Conservation (phyloP, 2,797 vertebrate species). For the Megaceryle alcyon region DNA sequence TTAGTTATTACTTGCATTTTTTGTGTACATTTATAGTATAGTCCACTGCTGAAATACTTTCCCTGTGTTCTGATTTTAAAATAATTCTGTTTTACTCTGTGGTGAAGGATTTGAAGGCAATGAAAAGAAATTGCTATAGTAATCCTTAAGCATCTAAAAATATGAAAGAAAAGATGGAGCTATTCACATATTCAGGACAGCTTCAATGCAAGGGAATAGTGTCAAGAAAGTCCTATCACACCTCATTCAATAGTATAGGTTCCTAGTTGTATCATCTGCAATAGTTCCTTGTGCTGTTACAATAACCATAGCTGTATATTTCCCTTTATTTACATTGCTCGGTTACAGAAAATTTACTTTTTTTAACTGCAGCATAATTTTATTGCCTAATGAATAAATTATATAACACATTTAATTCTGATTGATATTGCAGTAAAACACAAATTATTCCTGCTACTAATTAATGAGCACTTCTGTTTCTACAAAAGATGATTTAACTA, state of each 20-base stretch:
- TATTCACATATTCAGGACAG: not conserved
- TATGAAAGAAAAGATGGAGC: not conserved
- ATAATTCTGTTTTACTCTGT: not conserved
- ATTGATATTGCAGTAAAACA: constrained; percentile 58
- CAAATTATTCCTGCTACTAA: constrained; percentile 66
- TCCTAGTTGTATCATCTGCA: not conserved
- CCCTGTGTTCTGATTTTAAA: not conserved
- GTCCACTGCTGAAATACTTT: not conserved
- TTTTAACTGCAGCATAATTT: constrained; percentile 44
- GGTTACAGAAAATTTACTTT: not conserved
- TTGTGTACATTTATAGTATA: not conserved
- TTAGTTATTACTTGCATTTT: not conserved
- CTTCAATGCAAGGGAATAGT: not conserved
- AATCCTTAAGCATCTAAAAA: not conserved
- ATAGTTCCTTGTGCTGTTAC: not conserved
- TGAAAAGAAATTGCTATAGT: not conserved
- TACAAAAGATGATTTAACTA: constrained; percentile 58
- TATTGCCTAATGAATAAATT: constrained; percentile 63
- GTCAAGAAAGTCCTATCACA: not conserved
- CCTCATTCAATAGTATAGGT: not conserved
- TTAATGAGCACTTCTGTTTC: constrained; percentile 68
- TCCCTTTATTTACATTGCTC: constrained; percentile 10
- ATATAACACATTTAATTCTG: constrained; percentile 68
- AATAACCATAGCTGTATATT: not conserved
- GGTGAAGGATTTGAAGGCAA: not conserved